A percentile compares a stretch with the other conserved stretches of the same genome.
Conservation (phyloP, 2,888 invertebrate genomes). For the Torymus aiolomorphi region DNA sequence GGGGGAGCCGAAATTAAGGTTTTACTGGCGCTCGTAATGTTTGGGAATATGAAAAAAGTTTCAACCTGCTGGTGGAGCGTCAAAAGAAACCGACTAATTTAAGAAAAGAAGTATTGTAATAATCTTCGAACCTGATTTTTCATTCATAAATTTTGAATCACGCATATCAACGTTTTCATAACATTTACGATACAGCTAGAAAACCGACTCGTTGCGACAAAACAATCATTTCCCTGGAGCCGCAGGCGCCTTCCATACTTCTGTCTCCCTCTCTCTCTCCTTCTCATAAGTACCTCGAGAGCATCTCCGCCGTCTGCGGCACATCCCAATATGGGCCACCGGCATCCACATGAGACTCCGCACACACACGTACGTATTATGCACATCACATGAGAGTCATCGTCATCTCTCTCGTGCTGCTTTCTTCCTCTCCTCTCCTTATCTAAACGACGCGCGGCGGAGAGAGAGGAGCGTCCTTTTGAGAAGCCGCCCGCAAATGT, state of each 20-base stretch:
- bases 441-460: conserved; percentile 65
- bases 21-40: too few relatives aligned
- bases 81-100: too few relatives aligned
- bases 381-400: conserved; percentile 63
- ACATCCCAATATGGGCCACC: conserved; percentile 67
- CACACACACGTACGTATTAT: conserved; percentile 60
- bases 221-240: background rate
- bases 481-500: conserved; percentile 66
- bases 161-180: background rate
- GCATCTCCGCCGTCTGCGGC: conserved; percentile 17
- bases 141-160: too few relatives aligned
- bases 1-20: too few relatives aligned
- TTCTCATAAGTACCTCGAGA: conserved; percentile 4
- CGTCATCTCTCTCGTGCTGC: conserved; percentile 48
- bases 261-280: background rate
- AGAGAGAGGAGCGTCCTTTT: conserved; percentile 59
- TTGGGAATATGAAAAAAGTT: too few relatives aligned
- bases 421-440: conserved; percentile 54
- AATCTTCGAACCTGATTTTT: too few relatives aligned
- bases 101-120: too few relatives aligned
- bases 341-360: too few relatives aligned
- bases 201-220: background rate
- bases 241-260: background rate
- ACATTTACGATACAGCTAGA: background rate
- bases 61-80: too few relatives aligned